Evolutionary conservation across 2,113 vertebrate genomes (phyloP).

Genomic region (Phylloscopus trochiloides): DNA sequence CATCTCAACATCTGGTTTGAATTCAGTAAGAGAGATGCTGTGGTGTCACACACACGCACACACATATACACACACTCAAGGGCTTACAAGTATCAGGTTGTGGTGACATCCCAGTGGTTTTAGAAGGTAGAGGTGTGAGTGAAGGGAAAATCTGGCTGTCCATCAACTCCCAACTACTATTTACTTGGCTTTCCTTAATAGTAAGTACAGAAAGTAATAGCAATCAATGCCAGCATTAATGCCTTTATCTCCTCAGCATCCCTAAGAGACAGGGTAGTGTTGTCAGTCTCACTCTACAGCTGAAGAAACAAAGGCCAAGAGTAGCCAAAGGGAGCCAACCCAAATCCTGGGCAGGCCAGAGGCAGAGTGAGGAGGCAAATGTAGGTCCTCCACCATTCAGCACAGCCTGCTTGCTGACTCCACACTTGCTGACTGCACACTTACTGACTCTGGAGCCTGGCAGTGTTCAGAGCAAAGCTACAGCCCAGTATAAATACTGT

Average conservation of each 20-base stretch:
- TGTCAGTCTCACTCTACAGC: neutral
- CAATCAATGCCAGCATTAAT: neutral
- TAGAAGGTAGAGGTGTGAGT: neutral
- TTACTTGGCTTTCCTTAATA: neutral
- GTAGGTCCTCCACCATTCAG: neutral
- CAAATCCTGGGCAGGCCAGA: neutral
- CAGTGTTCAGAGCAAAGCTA: neutral
- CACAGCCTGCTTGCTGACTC: neutral
- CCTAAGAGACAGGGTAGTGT: neutral
- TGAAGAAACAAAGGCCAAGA: neutral
- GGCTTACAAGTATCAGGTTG: neutral
- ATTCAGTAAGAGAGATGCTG: neutral
- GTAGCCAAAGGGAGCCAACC: neutral
- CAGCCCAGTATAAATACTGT: neutral
- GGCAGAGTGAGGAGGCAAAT: neutral
- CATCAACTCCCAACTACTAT: neutral
- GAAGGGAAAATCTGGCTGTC: neutral
- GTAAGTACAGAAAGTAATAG: neutral
- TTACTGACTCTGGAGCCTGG: neutral
- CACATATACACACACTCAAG: neutral
- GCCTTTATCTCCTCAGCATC: neutral
- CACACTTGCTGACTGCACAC: fast-evolving
- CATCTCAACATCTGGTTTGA: constrained; percentile 57
- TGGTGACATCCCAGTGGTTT: neutral
- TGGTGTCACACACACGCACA: neutral